phyloP scores from a whole-genome alignment of 2,113 vertebrate genomes.

The Pampusana beccarii region DNA sequence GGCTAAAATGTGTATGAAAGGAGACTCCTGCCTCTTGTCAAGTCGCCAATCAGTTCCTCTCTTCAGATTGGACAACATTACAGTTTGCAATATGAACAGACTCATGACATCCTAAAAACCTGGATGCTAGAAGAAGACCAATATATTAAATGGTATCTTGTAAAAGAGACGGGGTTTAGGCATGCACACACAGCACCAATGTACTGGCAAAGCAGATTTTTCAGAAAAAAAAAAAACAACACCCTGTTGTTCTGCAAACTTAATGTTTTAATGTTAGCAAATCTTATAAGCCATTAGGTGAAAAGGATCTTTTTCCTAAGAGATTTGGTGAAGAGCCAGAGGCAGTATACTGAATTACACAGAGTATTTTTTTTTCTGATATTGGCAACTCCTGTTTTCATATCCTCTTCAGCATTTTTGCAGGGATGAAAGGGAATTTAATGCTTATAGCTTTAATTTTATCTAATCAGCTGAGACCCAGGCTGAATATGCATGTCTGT shows the following conservation, averaged over 20 bases:
- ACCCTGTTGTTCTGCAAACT: background rate
- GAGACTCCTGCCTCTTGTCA: background rate
- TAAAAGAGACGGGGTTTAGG: background rate
- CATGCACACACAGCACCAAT: background rate
- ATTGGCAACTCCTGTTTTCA: background rate
- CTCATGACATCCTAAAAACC: background rate
- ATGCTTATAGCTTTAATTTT: constrained; percentile 29
- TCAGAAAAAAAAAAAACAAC: background rate
- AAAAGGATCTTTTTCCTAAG: background rate
- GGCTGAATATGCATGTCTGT: background rate
- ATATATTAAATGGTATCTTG: background rate
- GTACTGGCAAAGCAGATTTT: background rate
- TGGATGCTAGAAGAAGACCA: background rate
- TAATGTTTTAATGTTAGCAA: background rate
- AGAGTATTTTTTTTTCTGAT: background rate
- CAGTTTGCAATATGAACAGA: background rate
- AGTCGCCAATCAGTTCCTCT: background rate
- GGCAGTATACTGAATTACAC: background rate
- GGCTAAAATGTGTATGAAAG: background rate
- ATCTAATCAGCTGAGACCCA: constrained; percentile 6
- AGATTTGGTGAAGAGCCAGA: background rate
- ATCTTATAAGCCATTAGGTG: background rate
- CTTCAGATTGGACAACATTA: background rate
- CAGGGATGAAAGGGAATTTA: constrained; percentile 25
- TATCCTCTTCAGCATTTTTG: background rate